phyloP scores from a whole-genome alignment of 1,140 invertebrate genomes.

The Arctopsyche grandis region DNA sequence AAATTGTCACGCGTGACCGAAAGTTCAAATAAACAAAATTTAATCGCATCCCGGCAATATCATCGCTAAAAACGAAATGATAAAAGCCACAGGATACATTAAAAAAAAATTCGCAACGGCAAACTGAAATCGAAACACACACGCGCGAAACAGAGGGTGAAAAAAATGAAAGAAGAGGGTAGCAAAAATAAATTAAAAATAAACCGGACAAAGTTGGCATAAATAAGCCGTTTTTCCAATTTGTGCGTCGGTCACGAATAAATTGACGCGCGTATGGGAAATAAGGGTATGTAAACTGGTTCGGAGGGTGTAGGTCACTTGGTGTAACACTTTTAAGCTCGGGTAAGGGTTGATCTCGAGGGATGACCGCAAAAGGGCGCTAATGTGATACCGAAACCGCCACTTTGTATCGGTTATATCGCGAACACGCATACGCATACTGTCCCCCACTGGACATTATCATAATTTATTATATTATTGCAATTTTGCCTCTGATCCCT shows the following conservation, averaged over 20 bases:
- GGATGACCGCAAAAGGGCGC: background rate
- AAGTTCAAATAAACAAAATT: too few relatives aligned
- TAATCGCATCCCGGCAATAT: too few relatives aligned
- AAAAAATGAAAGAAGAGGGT: background rate
- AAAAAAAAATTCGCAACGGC: too few relatives aligned
- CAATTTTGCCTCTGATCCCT: background rate
- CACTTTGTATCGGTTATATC: slow-evolving; percentile 3
- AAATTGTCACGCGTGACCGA: too few relatives aligned
- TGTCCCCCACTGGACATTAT: too few relatives aligned
- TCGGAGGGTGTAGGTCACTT: background rate
- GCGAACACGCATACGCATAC: background rate
- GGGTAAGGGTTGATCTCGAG: background rate
- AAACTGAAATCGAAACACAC: too few relatives aligned
- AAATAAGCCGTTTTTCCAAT: slow-evolving; percentile 11
- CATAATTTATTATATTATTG: background rate
- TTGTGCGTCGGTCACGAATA: background rate
- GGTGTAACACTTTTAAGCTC: background rate
- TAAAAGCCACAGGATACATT: too few relatives aligned
- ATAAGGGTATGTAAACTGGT: background rate
- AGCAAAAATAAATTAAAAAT: background rate
- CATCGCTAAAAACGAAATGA: too few relatives aligned
- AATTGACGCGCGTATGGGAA: background rate
- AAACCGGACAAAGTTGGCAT: background rate
- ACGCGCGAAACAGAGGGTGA: too few relatives aligned
- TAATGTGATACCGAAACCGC: slow-evolving; percentile 11